Conservation (phyloP, 2,797 vertebrate genomes). For the Coracias cyanogaster region DNA sequence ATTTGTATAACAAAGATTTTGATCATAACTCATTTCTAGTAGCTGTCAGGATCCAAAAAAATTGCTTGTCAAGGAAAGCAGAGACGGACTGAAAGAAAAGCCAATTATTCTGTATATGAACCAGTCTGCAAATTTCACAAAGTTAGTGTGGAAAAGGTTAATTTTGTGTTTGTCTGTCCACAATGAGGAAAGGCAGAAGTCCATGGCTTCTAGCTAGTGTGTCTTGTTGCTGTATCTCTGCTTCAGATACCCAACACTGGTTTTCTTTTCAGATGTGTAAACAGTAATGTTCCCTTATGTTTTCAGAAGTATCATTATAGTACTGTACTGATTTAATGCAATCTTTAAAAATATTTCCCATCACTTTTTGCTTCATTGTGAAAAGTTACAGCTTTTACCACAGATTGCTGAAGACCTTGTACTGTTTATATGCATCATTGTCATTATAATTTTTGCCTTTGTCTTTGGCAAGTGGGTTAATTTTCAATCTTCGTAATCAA, state of each 20-base stretch:
- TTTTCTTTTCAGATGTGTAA: not conserved
- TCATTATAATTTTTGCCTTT: not conserved
- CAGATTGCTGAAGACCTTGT: not conserved
- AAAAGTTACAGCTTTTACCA: not conserved
- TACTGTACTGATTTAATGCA: not conserved
- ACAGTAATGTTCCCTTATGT: not conserved
- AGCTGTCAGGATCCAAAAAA: not conserved
- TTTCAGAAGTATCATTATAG: not conserved
- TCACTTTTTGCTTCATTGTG: not conserved
- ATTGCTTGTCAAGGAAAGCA: not conserved
- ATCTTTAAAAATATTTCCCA: not conserved
- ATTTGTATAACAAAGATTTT: not conserved
- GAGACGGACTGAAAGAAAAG: not conserved
- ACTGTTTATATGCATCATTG: not conserved
- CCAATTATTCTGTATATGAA: not conserved
- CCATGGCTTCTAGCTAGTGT: not conserved
- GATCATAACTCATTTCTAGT: not conserved
- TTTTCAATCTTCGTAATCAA: not conserved
- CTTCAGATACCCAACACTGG: not conserved
- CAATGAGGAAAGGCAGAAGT: not conserved
- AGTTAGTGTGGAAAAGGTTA: not conserved
- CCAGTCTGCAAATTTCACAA: not conserved
- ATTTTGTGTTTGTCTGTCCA: not conserved
- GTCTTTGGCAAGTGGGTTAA: not conserved
- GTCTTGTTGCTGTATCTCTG: not conserved